Evolutionary conservation across 2,888 invertebrate genomes (phyloP).

Genomic region (Agrilus biguttatus): DNA sequence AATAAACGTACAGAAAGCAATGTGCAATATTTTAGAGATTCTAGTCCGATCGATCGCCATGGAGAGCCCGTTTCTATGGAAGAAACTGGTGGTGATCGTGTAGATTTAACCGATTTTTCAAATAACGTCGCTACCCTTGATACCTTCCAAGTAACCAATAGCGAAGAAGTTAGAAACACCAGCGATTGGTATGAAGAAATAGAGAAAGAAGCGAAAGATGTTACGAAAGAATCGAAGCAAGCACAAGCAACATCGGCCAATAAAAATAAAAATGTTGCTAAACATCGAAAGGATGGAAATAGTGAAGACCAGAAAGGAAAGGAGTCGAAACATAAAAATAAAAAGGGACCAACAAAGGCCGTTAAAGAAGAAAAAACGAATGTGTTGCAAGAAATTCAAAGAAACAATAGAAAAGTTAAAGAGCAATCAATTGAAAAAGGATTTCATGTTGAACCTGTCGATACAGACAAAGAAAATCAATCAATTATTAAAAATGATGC

Average conservation of each 20-base stretch:
- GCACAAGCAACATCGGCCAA: background rate
- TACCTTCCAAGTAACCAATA: too few relatives aligned
- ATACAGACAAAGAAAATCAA: constrained; percentile 1
- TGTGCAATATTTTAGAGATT: background rate
- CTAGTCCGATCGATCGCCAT: too few relatives aligned
- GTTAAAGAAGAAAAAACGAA: constrained; percentile 33
- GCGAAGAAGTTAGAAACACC: too few relatives aligned
- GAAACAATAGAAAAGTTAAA: constrained; percentile 1
- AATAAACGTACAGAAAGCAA: constrained; percentile 4
- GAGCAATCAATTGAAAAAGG: constrained; percentile 2
- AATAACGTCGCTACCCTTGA: too few relatives aligned
- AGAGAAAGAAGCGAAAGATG: constrained; percentile 1
- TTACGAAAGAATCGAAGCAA: background rate
- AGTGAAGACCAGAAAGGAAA: constrained; percentile 18
- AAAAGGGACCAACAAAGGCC: constrained; percentile 13
- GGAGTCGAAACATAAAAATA: constrained; percentile 16
- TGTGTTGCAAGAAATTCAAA: constrained; percentile 30
- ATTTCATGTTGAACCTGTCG: constrained; percentile 3
- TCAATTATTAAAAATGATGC: background rate
- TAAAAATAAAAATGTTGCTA: background rate
- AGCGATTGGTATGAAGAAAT: too few relatives aligned
- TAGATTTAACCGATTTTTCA: too few relatives aligned
- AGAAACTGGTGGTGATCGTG: too few relatives aligned
- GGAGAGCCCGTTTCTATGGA: too few relatives aligned
- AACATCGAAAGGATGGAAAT: constrained; percentile 14